phyloP scores from a whole-genome alignment of 2,888 invertebrate genomes.

The Scaptomyza tumidula region DNA sequence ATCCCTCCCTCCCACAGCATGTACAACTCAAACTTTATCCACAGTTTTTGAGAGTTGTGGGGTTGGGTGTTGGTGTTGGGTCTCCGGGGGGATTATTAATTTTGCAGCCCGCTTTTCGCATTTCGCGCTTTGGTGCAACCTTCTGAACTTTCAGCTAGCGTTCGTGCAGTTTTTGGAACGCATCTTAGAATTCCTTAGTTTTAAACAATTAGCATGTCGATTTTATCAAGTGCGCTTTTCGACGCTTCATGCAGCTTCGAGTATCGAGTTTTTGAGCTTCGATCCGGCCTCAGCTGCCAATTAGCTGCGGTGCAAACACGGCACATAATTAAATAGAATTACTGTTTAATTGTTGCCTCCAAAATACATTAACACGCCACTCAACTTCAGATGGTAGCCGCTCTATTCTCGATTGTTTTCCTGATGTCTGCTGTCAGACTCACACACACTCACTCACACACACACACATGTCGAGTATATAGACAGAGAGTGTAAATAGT shows the following conservation, averaged over 20 bases:
- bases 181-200: slow-evolving; percentile 22
- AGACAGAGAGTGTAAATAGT: slow-evolving; percentile 48
- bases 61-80: no score
- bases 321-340: slow-evolving; percentile 73
- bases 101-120: slow-evolving; percentile 47
- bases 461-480: background rate
- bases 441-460: no score
- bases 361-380: slow-evolving; percentile 68
- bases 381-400: slow-evolving; percentile 8
- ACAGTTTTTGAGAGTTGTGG: slow-evolving; percentile 24
- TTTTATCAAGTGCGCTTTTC: slow-evolving; percentile 59
- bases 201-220: slow-evolving; percentile 61
- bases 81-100: slow-evolving; percentile 64
- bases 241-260: slow-evolving; percentile 1
- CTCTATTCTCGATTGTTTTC: slow-evolving; percentile 30
- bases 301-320: slow-evolving; percentile 48
- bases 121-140: slow-evolving; percentile 60
- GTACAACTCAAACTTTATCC: slow-evolving; percentile 68
- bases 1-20: no score
- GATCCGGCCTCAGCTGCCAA: slow-evolving; percentile 55
- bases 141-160: slow-evolving; percentile 66
- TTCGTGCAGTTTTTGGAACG: slow-evolving; percentile 56
- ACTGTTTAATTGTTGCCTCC: slow-evolving; percentile 67
- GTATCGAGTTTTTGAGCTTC: background rate
- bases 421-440: slow-evolving; percentile 35